Evolutionary conservation across 1,140 invertebrate species (phyloP).

Genomic region (Oscheius sp.): DNA sequence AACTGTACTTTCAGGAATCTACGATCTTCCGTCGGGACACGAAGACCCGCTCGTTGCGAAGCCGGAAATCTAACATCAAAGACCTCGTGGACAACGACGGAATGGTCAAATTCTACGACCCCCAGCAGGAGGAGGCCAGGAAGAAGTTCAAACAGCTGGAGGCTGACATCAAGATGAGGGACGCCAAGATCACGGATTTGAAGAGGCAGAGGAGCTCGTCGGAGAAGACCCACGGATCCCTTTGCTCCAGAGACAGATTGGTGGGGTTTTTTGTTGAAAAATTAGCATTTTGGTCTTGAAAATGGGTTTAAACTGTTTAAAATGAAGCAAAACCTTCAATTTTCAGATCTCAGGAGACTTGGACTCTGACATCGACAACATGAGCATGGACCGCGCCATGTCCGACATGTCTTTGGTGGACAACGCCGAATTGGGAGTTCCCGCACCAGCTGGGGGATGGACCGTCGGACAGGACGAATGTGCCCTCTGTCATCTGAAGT

Average conservation of each 20-base stretch:
- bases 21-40: background rate
- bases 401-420: slow-evolving; percentile 15
- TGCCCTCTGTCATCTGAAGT: background rate
- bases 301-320: background rate
- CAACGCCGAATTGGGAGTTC: background rate
- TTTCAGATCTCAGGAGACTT: background rate
- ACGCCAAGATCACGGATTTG: background rate
- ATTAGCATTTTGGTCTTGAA: too few relatives aligned
- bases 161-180: background rate
- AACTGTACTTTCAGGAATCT: too few relatives aligned
- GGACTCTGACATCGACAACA: background rate
- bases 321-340: background rate
- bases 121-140: background rate
- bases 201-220: background rate
- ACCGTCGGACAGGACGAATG: background rate
- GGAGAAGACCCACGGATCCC: background rate
- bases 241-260: background rate
- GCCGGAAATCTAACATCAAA: background rate
- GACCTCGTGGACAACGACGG: slow-evolving; percentile 3
- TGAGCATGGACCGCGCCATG: background rate
- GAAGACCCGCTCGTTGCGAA: background rate
- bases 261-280: background rate
- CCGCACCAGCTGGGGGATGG: slow-evolving; percentile 2
- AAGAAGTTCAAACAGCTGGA: background rate
- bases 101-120: slow-evolving; percentile 8